Evolutionary conservation across 2,113 vertebrate species (phyloP).

Genomic region (Potamarius usumacintae): DNA sequence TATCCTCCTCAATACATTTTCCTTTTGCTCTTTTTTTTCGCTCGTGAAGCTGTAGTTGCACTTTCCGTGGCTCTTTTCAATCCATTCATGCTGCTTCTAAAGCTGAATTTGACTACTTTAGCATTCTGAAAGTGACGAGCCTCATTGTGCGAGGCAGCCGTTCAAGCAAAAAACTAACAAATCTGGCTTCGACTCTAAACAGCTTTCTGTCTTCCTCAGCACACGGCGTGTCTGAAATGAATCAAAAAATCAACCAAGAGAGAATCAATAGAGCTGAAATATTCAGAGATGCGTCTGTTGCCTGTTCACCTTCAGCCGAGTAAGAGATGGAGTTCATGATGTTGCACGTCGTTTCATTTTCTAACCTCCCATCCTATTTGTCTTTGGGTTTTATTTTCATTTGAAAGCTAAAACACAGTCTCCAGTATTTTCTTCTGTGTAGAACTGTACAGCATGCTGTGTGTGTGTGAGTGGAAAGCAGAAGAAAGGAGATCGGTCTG

Average conservation of each 20-base stretch:
- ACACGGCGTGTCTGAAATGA: conserved; percentile 44
- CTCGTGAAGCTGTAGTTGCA: conserved; percentile 55
- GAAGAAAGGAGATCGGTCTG: conserved; percentile 53
- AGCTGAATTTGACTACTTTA: conserved; percentile 62
- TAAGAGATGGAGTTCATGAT: conserved; percentile 46
- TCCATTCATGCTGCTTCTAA: conserved; percentile 72
- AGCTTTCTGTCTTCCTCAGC: conserved; percentile 46
- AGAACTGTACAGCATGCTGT: conserved; percentile 5
- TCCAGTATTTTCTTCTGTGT: conserved; percentile 12
- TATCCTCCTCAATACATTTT: conserved; percentile 21
- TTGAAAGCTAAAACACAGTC: conserved; percentile 45
- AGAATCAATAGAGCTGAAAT: conserved; percentile 46
- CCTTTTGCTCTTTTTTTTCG: conserved; percentile 36
- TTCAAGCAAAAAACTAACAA: conserved; percentile 64
- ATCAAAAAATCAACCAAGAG: conserved; percentile 49
- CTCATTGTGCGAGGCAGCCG: conserved; percentile 64
- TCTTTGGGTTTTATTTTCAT: conserved; percentile 18
- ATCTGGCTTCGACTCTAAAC: conserved; percentile 52
- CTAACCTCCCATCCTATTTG: conserved; percentile 30
- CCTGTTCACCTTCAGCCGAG: conserved; percentile 44
- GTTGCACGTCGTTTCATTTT: conserved; percentile 43
- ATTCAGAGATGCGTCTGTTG: conserved; percentile 41
- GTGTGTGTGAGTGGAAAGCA: conserved; percentile 44
- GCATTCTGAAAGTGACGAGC: conserved; percentile 71
- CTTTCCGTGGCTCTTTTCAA: conserved; percentile 68